Percentiles rank a stretch among this genome's conserved stretches.
These are phyloP conservation scores for Corythornis madagascariensis DNA, from an alignment of 2,113 vertebrate genomes.

Conservation along the genomic window DNA sequence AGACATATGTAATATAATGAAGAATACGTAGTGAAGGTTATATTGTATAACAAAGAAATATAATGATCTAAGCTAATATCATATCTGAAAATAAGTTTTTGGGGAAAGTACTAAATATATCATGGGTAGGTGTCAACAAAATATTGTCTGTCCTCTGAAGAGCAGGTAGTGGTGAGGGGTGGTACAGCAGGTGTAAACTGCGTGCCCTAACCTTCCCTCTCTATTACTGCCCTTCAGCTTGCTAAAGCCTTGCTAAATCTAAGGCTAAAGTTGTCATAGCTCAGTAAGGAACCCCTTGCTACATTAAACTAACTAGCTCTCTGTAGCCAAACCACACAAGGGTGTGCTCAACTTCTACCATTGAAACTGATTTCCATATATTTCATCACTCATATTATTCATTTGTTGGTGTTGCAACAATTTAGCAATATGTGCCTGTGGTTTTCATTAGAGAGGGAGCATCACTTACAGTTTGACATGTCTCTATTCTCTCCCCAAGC, in stretches of 20 bases:
- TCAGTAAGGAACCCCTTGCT: neutral
- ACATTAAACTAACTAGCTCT: neutral
- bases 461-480: neutral
- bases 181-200: fast-evolving
- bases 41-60: neutral
- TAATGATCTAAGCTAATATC: neutral
- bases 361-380: neutral
- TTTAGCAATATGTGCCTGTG: neutral
- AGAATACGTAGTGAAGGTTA: neutral
- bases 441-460: neutral
- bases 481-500: neutral
- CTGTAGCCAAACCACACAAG: neutral
- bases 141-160: neutral
- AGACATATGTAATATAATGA: neutral
- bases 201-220: neutral
- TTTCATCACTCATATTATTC: neutral
- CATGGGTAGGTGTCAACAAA: neutral
- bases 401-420: neutral
- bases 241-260: neutral
- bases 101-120: neutral
- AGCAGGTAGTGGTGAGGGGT: neutral
- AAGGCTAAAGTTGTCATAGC: neutral
- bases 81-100: neutral
- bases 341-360: neutral
- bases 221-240: neutral